phyloP scores from a whole-genome alignment of 2,888 invertebrate genomes.

The Sinopyrophorus schimmeli region DNA sequence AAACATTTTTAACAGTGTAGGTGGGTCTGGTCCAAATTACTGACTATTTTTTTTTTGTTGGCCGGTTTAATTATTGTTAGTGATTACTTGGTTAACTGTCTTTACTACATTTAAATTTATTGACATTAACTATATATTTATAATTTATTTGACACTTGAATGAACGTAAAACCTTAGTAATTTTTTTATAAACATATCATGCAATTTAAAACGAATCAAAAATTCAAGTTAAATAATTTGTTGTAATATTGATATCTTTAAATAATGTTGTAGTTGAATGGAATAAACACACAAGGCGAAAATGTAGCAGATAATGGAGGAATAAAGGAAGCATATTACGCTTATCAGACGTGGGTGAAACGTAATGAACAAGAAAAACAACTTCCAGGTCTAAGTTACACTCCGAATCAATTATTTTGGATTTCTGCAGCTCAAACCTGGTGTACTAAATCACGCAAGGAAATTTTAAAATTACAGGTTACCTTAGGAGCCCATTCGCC shows the following conservation, averaged over 20 bases:
- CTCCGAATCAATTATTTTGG: conserved; percentile 78
- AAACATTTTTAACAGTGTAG: too few relatives aligned
- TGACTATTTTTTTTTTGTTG: too few relatives aligned
- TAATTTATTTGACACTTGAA: too few relatives aligned
- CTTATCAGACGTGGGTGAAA: conserved; percentile 75
- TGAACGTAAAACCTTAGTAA: too few relatives aligned
- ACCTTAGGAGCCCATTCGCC: conserved; percentile 79
- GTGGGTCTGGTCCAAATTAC: too few relatives aligned
- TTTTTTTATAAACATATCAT: too few relatives aligned
- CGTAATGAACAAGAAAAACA: conserved; percentile 63
- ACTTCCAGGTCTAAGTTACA: conserved; percentile 70
- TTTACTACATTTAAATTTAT: too few relatives aligned
- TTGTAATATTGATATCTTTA: neutral
- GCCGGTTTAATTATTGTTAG: too few relatives aligned
- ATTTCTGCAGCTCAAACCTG: conserved; percentile 83
- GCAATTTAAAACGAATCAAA: neutral
- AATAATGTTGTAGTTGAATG: conserved; percentile 71
- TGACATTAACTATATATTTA: too few relatives aligned
- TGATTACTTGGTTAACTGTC: too few relatives aligned
- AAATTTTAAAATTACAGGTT: conserved; percentile 70
- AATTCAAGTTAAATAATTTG: neutral
- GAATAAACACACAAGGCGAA: conserved; percentile 90
- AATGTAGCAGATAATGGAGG: conserved; percentile 96
- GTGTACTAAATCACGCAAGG: conserved; percentile 79
- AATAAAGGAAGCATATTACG: conserved; percentile 85